Base-by-base conservation (phyloP, 2,113 vertebrate species). In the Probosciger aterrimus region DNA sequence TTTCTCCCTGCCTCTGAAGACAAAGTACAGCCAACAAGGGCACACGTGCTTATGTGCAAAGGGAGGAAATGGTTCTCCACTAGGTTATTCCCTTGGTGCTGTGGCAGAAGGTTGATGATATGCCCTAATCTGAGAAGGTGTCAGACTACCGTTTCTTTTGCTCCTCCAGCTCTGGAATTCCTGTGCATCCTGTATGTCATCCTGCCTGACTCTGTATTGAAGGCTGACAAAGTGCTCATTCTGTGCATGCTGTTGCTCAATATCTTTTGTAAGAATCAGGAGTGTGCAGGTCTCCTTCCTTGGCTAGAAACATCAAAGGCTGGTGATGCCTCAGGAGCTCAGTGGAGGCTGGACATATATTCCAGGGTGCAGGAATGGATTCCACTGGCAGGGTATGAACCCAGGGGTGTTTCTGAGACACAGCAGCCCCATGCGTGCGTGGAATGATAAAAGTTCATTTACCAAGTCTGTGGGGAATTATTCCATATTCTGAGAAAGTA, bases 281-380 rank as follows among this genome's bases (percentile, higher is more conserved):
- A 90, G 11, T 2, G 2, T 55, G 55, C 41, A 70, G 14, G 5
- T 63, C 16, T 76, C 24, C 46, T 69, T 41, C 30, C 53, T 46
- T 46, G 52, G 12, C 70, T 60, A 41, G 24, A 65, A 63, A 53
- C n/a, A 41, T 14, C 46, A 55, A 53, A 41, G 16, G 39, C 39
- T 2, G 1, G 39, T n/a, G 53, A 46, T 53, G 53, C 46, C 46
- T 69, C 0, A 0, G n/a, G 15, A 63, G 63, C n/a, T 53, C 19
- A 25, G 0, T 18, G 52, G 11, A 50, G 27, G 50, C 35, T 4
- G 11, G 60, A 37, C 11, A 31, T 30, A 24, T 2, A 2, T 76
- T 52, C n/a, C 19, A 9, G 57, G 28, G 41, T 47, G 16, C n/a
- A 73, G n/a, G 44, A 69, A 47, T 47, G 46, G 19, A 47, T 77